Percentiles rank a stretch among this genome's conserved stretches.
Conservation (phyloP, 2,888 invertebrate species). For the Asteroscopus sphinx region DNA sequence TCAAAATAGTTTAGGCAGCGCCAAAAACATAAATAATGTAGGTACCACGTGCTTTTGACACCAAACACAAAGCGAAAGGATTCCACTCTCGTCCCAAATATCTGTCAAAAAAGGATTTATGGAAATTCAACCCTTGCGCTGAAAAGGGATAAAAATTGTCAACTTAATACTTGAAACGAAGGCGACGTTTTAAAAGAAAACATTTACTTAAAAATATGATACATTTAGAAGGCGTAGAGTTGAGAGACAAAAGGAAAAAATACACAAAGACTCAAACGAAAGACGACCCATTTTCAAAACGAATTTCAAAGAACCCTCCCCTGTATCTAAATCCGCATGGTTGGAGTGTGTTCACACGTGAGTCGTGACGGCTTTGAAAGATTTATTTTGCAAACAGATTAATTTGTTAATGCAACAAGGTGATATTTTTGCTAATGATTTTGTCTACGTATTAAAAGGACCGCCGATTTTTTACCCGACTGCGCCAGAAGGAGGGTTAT, state of each 20-base stretch:
- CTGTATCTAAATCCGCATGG: conserved; percentile 54
- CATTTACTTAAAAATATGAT: conserved; percentile 56
- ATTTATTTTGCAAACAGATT: conserved; percentile 23
- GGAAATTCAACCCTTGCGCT: conserved; percentile 29
- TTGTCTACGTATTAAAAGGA: too few species aligned
- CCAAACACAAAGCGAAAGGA: conserved; percentile 17
- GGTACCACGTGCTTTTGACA: conserved; percentile 23
- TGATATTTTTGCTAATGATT: too few species aligned
- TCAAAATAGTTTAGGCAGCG: conserved; percentile 25
- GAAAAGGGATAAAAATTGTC: conserved; percentile 33
- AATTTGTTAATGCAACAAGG: too few species aligned
- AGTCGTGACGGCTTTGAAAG: conserved; percentile 6
- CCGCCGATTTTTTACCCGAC: too few species aligned
- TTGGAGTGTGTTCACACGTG: conserved; percentile 39
- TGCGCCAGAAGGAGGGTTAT: too few species aligned
- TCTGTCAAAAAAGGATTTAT: conserved; percentile 45
- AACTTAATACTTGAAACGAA: conserved; percentile 18
- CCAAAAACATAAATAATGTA: conserved; percentile 39
- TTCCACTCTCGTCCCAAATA: conserved; percentile 25
- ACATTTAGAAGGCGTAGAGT: conserved; percentile 38
- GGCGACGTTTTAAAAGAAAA: conserved; percentile 37
- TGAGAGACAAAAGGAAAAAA: conserved; percentile 46
- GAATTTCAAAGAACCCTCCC: conserved; percentile 54
- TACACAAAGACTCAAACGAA: conserved; percentile 57
- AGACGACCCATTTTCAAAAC: conserved; percentile 57